Evolutionary conservation across 2,797 vertebrate species (phyloP).

Genomic region (Intellagama lesueurii): DNA sequence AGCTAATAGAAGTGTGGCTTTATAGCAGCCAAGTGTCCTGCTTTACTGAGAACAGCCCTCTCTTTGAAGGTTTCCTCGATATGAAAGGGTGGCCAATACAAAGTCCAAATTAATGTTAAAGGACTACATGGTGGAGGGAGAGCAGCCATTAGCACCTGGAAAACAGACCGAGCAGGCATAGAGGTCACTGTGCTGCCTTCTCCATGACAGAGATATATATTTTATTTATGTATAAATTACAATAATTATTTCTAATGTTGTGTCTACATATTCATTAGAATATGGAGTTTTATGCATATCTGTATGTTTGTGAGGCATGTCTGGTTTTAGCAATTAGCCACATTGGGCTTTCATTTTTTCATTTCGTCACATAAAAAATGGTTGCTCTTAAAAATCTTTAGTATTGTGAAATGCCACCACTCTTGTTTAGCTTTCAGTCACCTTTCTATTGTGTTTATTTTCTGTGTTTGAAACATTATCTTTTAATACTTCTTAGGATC

Average conservation of each 20-base stretch:
- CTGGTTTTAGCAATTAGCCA: not conserved
- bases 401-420: slow-evolving; percentile 24
- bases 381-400: not conserved
- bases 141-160: not conserved
- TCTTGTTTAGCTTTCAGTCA: slow-evolving; percentile 28
- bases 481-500: slow-evolving; percentile 18
- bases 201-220: not conserved
- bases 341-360: not conserved
- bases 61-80: not conserved
- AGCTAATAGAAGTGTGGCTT: not conserved
- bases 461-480: slow-evolving; percentile 29
- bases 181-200: not conserved
- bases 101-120: not conserved
- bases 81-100: not conserved
- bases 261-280: not conserved
- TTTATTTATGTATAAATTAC: not conserved
- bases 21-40: not conserved
- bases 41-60: not conserved
- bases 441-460: slow-evolving; percentile 11
- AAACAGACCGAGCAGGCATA: not conserved
- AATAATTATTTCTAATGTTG: not conserved
- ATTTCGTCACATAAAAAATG: not conserved
- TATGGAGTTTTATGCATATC: not conserved
- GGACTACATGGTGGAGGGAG: not conserved
- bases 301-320: not conserved